A percentile compares a stretch with the other conserved stretches of the same genome.
phyloP scores from a whole-genome alignment of 1,140 invertebrate genomes.

The Scaptomyza pallida region DNA sequence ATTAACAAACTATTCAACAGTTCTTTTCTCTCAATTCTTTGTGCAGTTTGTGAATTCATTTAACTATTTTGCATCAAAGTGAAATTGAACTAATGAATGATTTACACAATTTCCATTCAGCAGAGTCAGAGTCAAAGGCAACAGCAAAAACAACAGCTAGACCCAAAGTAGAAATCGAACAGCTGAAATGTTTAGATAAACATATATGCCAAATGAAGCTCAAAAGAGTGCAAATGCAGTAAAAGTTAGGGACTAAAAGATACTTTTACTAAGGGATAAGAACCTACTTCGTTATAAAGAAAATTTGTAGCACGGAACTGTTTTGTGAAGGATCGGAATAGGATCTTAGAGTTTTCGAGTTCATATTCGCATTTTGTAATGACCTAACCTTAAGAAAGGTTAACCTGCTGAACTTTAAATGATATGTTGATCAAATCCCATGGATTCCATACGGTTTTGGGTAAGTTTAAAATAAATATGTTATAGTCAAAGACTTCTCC shows the following conservation, averaged over 20 bases:
- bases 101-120: conserved; percentile 58
- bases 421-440: too few species aligned
- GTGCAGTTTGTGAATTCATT: conserved; percentile 12
- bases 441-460: too few species aligned
- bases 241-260: conserved; percentile 3
- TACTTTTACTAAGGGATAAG: too few species aligned
- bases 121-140: conserved; percentile 25
- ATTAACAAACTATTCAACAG: conserved; percentile 6
- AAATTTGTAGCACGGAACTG: too few species aligned
- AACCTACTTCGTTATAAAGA: too few species aligned
- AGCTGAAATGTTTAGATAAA: conserved; percentile 58
- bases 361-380: too few species aligned
- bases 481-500: too few species aligned
- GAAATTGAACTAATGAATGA: conserved; percentile 73
- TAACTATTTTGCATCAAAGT: conserved; percentile 56
- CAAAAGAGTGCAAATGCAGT: background rate
- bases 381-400: too few species aligned
- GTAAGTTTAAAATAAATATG: too few species aligned
- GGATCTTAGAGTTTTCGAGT: too few species aligned
- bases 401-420: too few species aligned
- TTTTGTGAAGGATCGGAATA: too few species aligned
- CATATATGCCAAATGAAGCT: conserved; percentile 36
- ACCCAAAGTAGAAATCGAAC: conserved; percentile 29
- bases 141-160: conserved; percentile 12
- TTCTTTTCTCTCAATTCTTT: background rate